Conservation (phyloP, 2,888 invertebrate genomes). For the Doris montereyensis region DNA sequence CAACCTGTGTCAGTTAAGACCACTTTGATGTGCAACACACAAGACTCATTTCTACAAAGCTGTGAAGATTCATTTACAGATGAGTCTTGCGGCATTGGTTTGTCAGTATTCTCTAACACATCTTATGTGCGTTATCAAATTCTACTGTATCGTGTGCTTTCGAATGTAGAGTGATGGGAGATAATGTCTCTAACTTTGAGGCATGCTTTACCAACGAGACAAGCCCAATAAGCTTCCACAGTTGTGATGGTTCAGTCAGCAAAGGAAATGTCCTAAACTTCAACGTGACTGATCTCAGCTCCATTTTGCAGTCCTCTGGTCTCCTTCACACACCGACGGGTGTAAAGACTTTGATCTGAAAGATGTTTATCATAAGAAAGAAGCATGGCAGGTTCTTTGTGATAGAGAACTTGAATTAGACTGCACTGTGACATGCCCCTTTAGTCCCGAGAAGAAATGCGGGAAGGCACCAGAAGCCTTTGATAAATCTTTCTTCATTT, state of each 20-base stretch:
- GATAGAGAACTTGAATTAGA: slow-evolving; percentile 50
- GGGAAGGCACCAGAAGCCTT: not conserved
- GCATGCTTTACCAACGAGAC: slow-evolving; percentile 47
- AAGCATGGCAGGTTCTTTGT: slow-evolving; percentile 57
- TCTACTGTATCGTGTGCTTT: slow-evolving; percentile 14
- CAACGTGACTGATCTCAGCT: slow-evolving; percentile 40
- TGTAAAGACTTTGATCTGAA: slow-evolving; percentile 59
- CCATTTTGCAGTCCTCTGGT: slow-evolving; percentile 38
- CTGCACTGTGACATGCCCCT: slow-evolving; percentile 45
- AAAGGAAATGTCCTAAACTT: slow-evolving; percentile 34
- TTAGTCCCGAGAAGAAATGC: not conserved
- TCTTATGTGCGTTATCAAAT: no score
- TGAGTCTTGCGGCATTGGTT: no score
- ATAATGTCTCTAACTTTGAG: slow-evolving; percentile 21
- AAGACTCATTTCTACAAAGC: slow-evolving; percentile 58
- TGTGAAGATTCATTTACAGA: slow-evolving; percentile 49
- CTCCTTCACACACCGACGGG: slow-evolving; percentile 28
- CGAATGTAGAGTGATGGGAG: slow-evolving; percentile 1
- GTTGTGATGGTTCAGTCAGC: slow-evolving; percentile 35
- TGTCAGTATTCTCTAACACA: slow-evolving; percentile 15
- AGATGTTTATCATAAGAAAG: slow-evolving; percentile 45
- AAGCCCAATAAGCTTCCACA: slow-evolving; percentile 12
- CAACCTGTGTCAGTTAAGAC: slow-evolving; percentile 42
- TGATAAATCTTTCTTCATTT: slow-evolving; percentile 80
- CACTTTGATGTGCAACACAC: slow-evolving; percentile 54